Conservation (phyloP, 64 coral and sea anemone genomes). For the Montipora foliosa region DNA sequence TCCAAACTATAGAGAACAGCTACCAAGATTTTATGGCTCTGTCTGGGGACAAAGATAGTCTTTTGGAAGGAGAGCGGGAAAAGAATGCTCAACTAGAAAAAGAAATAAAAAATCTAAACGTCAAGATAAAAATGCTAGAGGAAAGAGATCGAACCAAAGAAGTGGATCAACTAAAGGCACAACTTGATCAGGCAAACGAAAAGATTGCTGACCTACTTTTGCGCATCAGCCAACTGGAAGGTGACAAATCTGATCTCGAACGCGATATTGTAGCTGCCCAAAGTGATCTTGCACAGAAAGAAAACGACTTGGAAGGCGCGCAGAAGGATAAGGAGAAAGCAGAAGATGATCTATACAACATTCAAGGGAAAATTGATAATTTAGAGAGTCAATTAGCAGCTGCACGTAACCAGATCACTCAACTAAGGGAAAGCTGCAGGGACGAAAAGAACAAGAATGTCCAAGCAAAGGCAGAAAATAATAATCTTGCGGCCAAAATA, state of each 20-base stretch:
- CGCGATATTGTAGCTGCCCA: slow-evolving; percentile 75
- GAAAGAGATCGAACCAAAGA: slow-evolving; percentile 85
- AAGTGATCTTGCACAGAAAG: slow-evolving; percentile 78
- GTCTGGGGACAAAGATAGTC: slow-evolving; percentile 55
- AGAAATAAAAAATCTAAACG: slow-evolving; percentile 57
- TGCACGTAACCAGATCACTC: slow-evolving; percentile 82
- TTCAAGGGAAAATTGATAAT: slow-evolving; percentile 80
- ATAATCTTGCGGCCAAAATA: slow-evolving; percentile 64
- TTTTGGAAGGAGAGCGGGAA: slow-evolving; percentile 75
- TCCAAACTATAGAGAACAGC: slow-evolving; percentile 71
- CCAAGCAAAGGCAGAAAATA: slow-evolving; percentile 82
- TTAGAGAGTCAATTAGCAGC: slow-evolving; percentile 90
- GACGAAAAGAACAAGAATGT: slow-evolving; percentile 87
- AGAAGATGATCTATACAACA: slow-evolving; percentile 85
- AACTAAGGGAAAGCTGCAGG: slow-evolving; percentile 88
- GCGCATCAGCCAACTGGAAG: slow-evolving; percentile 78
- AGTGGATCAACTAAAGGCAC: slow-evolving; percentile 83
- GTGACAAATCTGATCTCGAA: slow-evolving; percentile 84
- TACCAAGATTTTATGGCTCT: slow-evolving; percentile 81
- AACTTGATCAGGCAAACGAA: slow-evolving; percentile 81
- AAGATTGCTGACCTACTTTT: slow-evolving; percentile 63
- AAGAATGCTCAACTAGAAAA: slow-evolving; percentile 73
- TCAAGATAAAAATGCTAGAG: slow-evolving; percentile 76
- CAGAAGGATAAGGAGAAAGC: slow-evolving; percentile 78
- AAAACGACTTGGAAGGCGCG: slow-evolving; percentile 83